Evolutionary conservation across 2,888 invertebrate species (phyloP), one percentile per base, ranked within the genome.

Genomic region (Augiades crinisus): DNA sequence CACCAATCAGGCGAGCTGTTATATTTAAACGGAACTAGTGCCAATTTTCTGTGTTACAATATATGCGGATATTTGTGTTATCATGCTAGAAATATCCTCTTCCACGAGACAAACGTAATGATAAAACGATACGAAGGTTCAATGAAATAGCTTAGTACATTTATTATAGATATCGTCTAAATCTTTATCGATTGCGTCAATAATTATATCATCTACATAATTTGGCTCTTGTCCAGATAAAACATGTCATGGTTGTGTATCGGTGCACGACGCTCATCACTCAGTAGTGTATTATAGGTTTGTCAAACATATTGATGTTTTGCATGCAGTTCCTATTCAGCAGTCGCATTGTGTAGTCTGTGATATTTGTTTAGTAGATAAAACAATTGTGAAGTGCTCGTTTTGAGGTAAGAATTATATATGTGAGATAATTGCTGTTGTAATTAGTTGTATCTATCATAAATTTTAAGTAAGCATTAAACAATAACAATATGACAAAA

Each of bases 1-100:
- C 69, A 70, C 88, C 86, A 89, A 89, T 87, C 77, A 75, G 73
- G 71, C 53, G 64, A 62, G 62, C 52, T 38, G 77, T 68, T 87
- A 86, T 76, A 80, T 82, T 75, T 84, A 86, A 80, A 77, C 60
- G 64, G 60, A 73, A 68, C 64, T 69, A 61, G 75, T 88, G 88
- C 88, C 89, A 89, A 88, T 71, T 60, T 63, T 71, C 68, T 58
- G 58, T 59, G 62, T 57, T 57, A 56, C 59, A 60, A 54, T 60
- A 51, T 60, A 59, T 58, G 54, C 57, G 55, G 60, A 57, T 58
- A 59, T 51, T 55, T 37, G 57, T 55, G 27, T 51, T 44, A 38
- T 54, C 36, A 52, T 51, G 46, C 44, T 59, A 57, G 57, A 63
- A 63, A 59, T 60, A 55, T 43, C 14, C 43, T 8, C 6, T 37